Evolutionary conservation across 1,140 invertebrate species (phyloP).

Genomic region (Lutraria rhynchaena): DNA sequence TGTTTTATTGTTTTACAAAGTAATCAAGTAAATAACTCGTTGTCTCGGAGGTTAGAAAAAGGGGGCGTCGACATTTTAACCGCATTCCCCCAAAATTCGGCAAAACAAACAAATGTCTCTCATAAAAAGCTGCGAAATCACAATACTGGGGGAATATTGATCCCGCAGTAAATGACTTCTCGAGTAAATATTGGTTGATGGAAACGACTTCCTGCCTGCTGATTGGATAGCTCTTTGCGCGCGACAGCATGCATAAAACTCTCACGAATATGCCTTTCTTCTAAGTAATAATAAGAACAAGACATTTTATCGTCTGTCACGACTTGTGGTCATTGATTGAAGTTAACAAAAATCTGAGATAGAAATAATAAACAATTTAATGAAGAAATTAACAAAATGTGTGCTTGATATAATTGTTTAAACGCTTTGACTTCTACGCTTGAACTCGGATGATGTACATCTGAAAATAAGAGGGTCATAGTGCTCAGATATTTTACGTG

Average conservation of each 20-base stretch:
- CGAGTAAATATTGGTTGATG: conserved; percentile 61
- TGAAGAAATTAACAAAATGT: too few species aligned
- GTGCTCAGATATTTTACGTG: too few species aligned
- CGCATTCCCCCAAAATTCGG: background rate
- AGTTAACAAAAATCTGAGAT: background rate
- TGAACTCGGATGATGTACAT: too few species aligned
- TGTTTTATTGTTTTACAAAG: too few species aligned
- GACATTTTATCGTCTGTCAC: background rate
- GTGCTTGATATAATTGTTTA: too few species aligned
- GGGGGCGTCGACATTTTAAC: background rate
- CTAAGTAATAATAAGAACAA: conserved; percentile 40
- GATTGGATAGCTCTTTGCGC: conserved; percentile 52
- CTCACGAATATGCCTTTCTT: conserved; percentile 6
- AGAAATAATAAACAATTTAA: background rate
- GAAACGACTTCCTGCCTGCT: conserved; percentile 57
- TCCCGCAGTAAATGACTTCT: conserved; percentile 53
- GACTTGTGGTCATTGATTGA: conserved; percentile 1
- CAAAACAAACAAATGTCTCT: conserved; percentile 42
- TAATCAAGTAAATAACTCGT: too few species aligned
- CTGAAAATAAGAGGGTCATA: too few species aligned
- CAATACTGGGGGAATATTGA: conserved; percentile 46
- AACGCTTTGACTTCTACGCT: too few species aligned
- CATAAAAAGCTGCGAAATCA: conserved; percentile 35
- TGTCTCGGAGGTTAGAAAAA: background rate
- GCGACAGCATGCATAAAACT: conserved; percentile 56